phyloP scores from a whole-genome alignment of 2,888 invertebrate genomes.

The Oxytorus armatus region DNA sequence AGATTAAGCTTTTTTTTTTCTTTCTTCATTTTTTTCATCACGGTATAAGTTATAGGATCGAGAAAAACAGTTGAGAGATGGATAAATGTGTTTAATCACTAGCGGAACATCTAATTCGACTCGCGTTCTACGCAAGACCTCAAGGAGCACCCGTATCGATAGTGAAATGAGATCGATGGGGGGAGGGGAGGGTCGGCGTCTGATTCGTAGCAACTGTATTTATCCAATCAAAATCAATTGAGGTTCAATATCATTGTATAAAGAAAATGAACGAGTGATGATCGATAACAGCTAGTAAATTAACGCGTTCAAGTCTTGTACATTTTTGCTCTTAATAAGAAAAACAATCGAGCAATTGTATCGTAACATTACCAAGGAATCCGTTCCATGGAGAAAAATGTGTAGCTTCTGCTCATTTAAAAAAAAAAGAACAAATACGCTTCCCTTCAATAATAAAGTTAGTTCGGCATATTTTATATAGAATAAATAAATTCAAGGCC shows the following conservation, averaged over 20 bases:
- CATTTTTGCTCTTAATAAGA: slow-evolving; percentile 24
- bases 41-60: slow-evolving; percentile 28
- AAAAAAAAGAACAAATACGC: slow-evolving; percentile 19
- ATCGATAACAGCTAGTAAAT: slow-evolving; percentile 53
- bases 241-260: too few species aligned
- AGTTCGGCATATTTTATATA: not conserved
- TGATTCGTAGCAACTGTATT: slow-evolving; percentile 11
- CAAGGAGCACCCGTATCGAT: slow-evolving; percentile 47
- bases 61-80: not conserved
- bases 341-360: slow-evolving; percentile 45
- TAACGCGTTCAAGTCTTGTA: slow-evolving; percentile 32
- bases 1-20: slow-evolving; percentile 8
- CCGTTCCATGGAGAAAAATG: slow-evolving; percentile 17
- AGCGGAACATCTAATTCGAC: slow-evolving; percentile 37
- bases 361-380: slow-evolving; percentile 24
- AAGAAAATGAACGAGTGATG: too few species aligned
- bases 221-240: slow-evolving; percentile 15
- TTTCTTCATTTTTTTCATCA: not conserved
- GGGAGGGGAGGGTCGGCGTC: not conserved
- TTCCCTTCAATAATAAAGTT: too few species aligned
- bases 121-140: slow-evolving; percentile 69
- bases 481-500: slow-evolving; percentile 63
- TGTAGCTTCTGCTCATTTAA: not conserved
- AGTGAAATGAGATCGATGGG: slow-evolving; percentile 38
- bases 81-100: slow-evolving; percentile 35